These are phyloP conservation scores for Dexiosoma caninum DNA, from an alignment of 2,888 invertebrate species.

Conservation along the genomic window DNA sequence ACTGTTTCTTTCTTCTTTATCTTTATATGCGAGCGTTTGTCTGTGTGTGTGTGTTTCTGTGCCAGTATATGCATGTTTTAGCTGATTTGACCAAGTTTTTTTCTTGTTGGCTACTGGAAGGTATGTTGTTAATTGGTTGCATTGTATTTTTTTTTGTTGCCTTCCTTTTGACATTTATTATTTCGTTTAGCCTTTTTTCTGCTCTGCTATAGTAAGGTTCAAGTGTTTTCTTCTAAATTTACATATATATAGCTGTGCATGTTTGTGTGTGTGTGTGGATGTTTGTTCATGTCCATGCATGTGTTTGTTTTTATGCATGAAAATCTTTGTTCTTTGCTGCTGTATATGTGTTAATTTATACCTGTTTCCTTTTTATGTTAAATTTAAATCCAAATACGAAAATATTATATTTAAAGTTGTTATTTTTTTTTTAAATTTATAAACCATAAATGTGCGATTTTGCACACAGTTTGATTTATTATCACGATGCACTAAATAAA, in stretches of 20 bases:
- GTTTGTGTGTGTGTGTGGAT: not conserved
- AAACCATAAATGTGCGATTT: too few species aligned
- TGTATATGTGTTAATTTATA: slow-evolving; percentile 11
- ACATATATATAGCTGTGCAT: not conserved
- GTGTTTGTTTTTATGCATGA: slow-evolving; percentile 1
- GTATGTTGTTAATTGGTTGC: slow-evolving; percentile 62
- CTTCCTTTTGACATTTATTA: slow-evolving; percentile 63
- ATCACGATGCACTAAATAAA: too few species aligned
- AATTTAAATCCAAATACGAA: slow-evolving; percentile 40
- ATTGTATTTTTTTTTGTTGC: slow-evolving; percentile 57
- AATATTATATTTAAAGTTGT: slow-evolving; percentile 12
- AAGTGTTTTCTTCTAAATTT: slow-evolving; percentile 60
- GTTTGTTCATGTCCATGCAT: not conserved
- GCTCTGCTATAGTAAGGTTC: slow-evolving; percentile 52
- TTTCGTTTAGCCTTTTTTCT: slow-evolving; percentile 62
- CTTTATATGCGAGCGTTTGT: slow-evolving; percentile 16
- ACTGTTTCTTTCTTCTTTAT: not conserved
- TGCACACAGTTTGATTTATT: too few species aligned
- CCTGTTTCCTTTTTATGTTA: not conserved
- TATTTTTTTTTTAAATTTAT: not conserved
- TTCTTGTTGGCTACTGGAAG: slow-evolving; percentile 59
- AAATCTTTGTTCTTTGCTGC: not conserved
- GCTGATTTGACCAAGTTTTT: slow-evolving; percentile 63
- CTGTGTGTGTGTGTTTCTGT: not conserved
- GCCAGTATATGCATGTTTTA: not conserved